Conservation (phyloP, 2,113 vertebrate species). For the Zosterops pallidus region DNA sequence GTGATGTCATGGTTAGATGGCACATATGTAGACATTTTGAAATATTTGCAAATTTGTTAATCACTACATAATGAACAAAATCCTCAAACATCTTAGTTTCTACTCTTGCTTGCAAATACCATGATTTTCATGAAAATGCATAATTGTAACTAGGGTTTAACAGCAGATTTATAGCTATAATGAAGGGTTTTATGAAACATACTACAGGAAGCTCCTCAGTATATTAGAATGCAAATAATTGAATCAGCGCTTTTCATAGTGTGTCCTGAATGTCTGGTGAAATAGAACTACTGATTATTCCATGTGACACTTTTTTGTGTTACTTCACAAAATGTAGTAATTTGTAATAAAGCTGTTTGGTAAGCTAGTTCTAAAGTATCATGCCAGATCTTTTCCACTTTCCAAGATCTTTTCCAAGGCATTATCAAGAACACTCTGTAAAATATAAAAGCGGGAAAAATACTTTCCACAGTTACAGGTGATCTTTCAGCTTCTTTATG, state of each 20-base stretch:
- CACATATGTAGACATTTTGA: background rate
- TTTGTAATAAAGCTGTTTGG: background rate
- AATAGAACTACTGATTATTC: background rate
- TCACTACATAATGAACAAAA: background rate
- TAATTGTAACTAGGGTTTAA: background rate
- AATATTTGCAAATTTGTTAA: background rate
- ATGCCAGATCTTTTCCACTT: background rate
- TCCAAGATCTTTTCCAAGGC: background rate
- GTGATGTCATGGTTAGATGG: background rate
- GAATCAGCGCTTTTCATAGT: background rate
- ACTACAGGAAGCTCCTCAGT: background rate
- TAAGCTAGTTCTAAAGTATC: background rate
- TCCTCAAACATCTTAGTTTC: background rate
- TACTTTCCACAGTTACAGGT: background rate
- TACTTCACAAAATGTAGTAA: background rate
- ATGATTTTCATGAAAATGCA: background rate
- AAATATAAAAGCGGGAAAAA: background rate
- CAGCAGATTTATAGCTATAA: background rate
- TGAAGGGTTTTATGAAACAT: background rate
- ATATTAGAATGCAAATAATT: background rate
- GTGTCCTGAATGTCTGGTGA: background rate
- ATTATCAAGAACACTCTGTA: background rate
- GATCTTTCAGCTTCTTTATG: background rate
- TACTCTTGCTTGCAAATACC: background rate
- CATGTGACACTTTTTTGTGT: background rate